Percentiles rank a stretch among this genome's conserved stretches.
These are phyloP conservation scores for Glossosoma conforme DNA, from an alignment of 1,140 invertebrate genomes.

Conservation along the genomic window DNA sequence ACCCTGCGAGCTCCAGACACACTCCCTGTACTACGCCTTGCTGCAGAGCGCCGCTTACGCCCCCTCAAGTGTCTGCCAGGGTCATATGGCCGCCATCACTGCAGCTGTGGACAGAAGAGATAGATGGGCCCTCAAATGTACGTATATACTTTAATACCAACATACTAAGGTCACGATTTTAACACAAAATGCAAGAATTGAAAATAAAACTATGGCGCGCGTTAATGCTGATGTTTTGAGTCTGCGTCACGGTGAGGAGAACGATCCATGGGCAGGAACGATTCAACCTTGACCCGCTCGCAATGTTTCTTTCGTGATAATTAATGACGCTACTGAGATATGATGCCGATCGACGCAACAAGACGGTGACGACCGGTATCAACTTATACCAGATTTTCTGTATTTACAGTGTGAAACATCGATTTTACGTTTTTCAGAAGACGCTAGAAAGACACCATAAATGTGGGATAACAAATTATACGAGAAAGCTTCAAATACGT, in stretches of 20 bases:
- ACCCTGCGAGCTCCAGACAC: conserved; percentile 1
- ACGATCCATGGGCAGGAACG: background rate
- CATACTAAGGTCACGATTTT: background rate
- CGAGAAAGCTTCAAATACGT: no score
- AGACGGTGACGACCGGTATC: no score
- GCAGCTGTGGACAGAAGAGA: background rate
- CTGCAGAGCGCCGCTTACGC: background rate
- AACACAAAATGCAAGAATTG: background rate
- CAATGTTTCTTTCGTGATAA: background rate
- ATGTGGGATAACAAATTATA: no score
- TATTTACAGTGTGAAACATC: no score
- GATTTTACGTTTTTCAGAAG: no score
- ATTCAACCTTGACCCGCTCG: background rate
- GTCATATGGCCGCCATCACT: conserved; percentile 2
- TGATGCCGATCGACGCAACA: no score
- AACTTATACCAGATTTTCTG: no score
- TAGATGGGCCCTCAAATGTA: conserved; percentile 23
- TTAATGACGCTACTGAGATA: background rate
- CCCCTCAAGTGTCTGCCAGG: background rate
- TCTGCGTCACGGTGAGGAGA: background rate
- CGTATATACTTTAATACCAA: background rate
- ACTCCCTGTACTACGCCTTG: conserved; percentile 18
- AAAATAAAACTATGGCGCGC: background rate
- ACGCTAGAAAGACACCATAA: no score
- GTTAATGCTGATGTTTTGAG: background rate